Base-by-base conservation (phyloP, 2,797 vertebrate genomes). In the Pyrocephalus nanus region DNA sequence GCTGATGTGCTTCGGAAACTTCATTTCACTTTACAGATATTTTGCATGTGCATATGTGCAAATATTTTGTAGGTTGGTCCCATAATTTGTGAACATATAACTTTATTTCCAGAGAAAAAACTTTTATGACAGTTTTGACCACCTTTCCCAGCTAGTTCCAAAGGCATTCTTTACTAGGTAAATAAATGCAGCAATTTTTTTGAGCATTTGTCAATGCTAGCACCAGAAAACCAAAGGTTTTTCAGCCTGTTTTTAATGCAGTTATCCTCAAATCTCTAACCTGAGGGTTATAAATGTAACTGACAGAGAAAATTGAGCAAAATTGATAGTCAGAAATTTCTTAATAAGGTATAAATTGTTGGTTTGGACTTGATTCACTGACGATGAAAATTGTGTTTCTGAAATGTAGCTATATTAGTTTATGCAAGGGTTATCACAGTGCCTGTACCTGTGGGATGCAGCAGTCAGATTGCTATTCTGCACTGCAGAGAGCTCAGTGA, bases 241-340 rank as follows among this genome's bases (percentile, higher is more conserved):
- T 76, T 88, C 38, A 83, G 27, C 22, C 34, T 67, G 51, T 73
- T 79, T 60, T 25, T 3, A 45, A 48, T 43, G 23, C 1, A 1
- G 10, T 73, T 93, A 73, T 83, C 42, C 29, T 89, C 34, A 79
- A 3, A 53, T 80, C 32, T 95, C 84, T 67, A 85, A 82, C 36
- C 32, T 45, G 60, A 91, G 55, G 53, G 26, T 87, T 95, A 26
- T 85, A 92, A 92, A 82, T 64, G 81, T 89, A 91, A 88, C 84
- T 96, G 92, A 92, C 85, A 91, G 60, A 64, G 36, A 73, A 94
- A 94, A 96, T 40, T 83, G 60, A 91, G 53, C 66, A 86, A 92
- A 92, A 89, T 80, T 86, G 45, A 9, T 83, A 89, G 64, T 79
- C 61, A 90, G 45, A 90, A 91, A 82, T 83, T 71, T 77, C 85